Evolutionary conservation across 2,888 invertebrate genomes (phyloP).

Genomic region (Scotopteryx bipunctaria): DNA sequence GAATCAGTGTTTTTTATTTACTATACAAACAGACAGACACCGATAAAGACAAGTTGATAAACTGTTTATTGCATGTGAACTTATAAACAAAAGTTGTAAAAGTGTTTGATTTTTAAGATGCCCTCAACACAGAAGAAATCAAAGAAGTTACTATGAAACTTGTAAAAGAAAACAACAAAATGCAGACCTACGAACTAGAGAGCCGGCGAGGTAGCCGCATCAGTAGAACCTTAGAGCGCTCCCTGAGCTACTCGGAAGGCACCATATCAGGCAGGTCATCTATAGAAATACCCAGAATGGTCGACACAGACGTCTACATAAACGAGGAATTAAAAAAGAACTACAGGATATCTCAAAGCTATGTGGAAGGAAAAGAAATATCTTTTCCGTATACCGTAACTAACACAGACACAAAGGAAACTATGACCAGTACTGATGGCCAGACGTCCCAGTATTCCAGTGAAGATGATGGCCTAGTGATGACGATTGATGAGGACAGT

Average conservation of each 20-base stretch:
- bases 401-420: slow-evolving; percentile 49
- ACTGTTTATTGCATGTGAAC: too few relatives aligned
- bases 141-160: not conserved
- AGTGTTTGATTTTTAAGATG: too few relatives aligned
- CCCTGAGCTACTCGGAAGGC: slow-evolving; percentile 73
- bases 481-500: slow-evolving; percentile 70
- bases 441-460: slow-evolving; percentile 60
- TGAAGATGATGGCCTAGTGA: slow-evolving; percentile 68
- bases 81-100: not conserved
- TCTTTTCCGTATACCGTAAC: slow-evolving; percentile 51
- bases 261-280: slow-evolving; percentile 64
- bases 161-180: slow-evolving; percentile 18
- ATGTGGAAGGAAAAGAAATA: slow-evolving; percentile 76
- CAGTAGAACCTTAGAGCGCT: slow-evolving; percentile 65
- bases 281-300: slow-evolving; percentile 70
- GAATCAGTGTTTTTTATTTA: slow-evolving; percentile 14
- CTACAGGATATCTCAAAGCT: slow-evolving; percentile 72
- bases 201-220: slow-evolving; percentile 62
- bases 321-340: slow-evolving; percentile 76
- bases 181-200: slow-evolving; percentile 48
- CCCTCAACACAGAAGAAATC: not conserved
- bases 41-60: too few relatives aligned
- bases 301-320: slow-evolving; percentile 67
- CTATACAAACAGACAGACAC: too few relatives aligned
- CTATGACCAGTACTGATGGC: slow-evolving; percentile 42